Percentiles rank a stretch among this genome's conserved stretches.
These are phyloP conservation scores for Calyptommatus sinebrachiatus DNA, from an alignment of 2,113 vertebrate species.

Conservation along the genomic window DNA sequence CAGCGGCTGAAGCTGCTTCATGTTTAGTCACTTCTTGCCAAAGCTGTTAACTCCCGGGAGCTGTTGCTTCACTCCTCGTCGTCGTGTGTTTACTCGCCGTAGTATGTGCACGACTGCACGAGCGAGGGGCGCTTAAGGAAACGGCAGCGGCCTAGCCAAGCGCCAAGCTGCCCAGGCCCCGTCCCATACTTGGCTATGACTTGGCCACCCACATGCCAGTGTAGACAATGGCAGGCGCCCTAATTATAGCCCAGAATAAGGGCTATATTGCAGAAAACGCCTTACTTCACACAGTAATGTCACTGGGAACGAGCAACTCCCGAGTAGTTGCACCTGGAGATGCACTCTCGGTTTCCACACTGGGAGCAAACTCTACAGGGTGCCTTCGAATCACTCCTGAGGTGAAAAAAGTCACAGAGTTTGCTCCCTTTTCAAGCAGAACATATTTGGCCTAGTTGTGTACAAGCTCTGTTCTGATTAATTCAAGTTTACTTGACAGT, in stretches of 20 bases:
- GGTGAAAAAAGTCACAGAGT: background rate
- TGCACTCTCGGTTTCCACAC: background rate
- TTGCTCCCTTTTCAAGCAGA: background rate
- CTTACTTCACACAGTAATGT: background rate
- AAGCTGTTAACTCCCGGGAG: background rate
- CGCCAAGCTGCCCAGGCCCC: too few species aligned
- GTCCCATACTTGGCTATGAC: too few species aligned
- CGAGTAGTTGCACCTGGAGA: too few species aligned
- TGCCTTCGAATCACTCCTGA: too few species aligned
- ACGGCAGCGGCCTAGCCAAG: too few species aligned
- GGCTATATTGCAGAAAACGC: too few species aligned
- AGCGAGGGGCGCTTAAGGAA: too few species aligned
- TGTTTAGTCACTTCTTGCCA: background rate
- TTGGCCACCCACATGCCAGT: too few species aligned
- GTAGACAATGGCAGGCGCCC: too few species aligned
- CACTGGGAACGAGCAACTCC: background rate
- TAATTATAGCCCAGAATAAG: too few species aligned
- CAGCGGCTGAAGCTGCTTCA: background rate
- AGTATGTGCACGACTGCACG: too few species aligned
- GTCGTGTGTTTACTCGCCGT: too few species aligned
- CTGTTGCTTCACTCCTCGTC: background rate
- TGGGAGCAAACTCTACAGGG: background rate
- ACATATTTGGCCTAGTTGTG: background rate
- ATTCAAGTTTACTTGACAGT: background rate
- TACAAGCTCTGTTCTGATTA: background rate